Conservation (phyloP, 2,797 vertebrate genomes). For the Pipistrellus pipistrellus region DNA sequence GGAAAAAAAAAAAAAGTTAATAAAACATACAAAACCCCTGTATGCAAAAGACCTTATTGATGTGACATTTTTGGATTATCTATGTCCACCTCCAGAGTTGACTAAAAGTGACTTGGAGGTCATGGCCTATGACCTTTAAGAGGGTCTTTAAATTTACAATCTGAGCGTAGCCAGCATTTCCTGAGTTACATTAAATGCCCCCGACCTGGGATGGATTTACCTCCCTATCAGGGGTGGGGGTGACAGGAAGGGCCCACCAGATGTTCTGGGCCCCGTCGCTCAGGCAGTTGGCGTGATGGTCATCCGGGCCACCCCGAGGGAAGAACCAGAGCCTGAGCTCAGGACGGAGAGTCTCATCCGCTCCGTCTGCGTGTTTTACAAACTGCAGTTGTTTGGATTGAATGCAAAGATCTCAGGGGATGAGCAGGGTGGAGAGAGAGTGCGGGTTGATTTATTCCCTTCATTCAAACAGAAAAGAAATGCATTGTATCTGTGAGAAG, state of each 20-base stretch:
- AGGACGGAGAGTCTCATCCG: not conserved
- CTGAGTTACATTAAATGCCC: not conserved
- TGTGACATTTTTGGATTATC: not conserved
- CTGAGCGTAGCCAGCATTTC: not conserved
- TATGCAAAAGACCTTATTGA: not conserved
- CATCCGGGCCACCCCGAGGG: not conserved
- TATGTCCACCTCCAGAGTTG: not conserved
- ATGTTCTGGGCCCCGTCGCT: not conserved
- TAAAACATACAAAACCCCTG: not conserved
- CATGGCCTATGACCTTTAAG: not conserved
- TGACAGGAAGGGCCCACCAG: not conserved
- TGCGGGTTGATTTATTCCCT: constrained; percentile 38
- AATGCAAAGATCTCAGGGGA: constrained; percentile 56
- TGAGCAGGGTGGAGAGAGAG: constrained; percentile 35
- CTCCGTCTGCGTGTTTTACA: not conserved
- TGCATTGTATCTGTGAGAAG: not conserved
- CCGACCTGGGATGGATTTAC: not conserved
- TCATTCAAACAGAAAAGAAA: constrained; percentile 49
- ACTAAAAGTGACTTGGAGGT: not conserved
- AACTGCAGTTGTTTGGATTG: constrained; percentile 34
- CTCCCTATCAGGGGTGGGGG: not conserved
- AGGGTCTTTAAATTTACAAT: not conserved
- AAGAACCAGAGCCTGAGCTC: not conserved
- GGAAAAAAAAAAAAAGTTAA: not conserved
- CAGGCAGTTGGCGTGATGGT: not conserved